A percentile compares a stretch with the other conserved stretches of the same genome.
These are phyloP conservation scores for Halcyon smyrnensis DNA, from an alignment of 2,797 vertebrate species.

Conservation along the genomic window DNA sequence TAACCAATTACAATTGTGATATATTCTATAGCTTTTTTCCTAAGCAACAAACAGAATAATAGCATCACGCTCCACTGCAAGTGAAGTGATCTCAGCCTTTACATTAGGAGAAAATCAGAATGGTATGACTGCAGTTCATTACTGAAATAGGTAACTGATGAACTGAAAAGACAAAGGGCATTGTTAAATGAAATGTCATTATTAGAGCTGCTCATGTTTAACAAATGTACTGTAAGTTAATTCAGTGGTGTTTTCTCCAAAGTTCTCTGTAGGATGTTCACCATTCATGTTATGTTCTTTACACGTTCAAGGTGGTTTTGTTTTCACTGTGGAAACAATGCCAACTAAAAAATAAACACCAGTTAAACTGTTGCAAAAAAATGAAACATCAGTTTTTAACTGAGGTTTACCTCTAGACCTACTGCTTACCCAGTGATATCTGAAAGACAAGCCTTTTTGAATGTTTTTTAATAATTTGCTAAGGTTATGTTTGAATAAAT, in stretches of 20 bases:
- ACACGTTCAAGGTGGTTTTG: slow-evolving; percentile 42
- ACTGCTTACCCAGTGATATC: neutral
- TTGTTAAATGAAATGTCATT: slow-evolving; percentile 87
- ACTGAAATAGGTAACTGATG: slow-evolving; percentile 86
- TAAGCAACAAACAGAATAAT: slow-evolving; percentile 84
- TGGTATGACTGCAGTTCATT: slow-evolving; percentile 85
- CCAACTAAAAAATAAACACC: neutral
- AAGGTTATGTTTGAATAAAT: slow-evolving; percentile 15
- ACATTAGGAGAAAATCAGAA: slow-evolving; percentile 85
- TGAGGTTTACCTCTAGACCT: neutral
- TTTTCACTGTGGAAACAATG: slow-evolving; percentile 33
- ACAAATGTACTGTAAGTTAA: slow-evolving; percentile 87
- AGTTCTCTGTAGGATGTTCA: slow-evolving; percentile 76
- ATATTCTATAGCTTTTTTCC: slow-evolving; percentile 80
- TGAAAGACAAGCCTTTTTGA: neutral
- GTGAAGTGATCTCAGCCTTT: slow-evolving; percentile 84
- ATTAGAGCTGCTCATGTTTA: slow-evolving; percentile 86
- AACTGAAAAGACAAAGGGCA: slow-evolving; percentile 87
- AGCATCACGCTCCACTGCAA: slow-evolving; percentile 83
- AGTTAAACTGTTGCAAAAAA: slow-evolving; percentile 8
- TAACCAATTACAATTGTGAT: slow-evolving; percentile 78
- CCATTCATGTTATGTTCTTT: slow-evolving; percentile 57
- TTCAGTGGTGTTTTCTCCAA: slow-evolving; percentile 82
- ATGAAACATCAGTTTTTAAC: neutral
- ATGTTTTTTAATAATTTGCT: neutral